Percentiles rank a stretch among this genome's conserved stretches.
phyloP scores from a whole-genome alignment of 1,140 invertebrate species.

The Euglossa dilemma region DNA sequence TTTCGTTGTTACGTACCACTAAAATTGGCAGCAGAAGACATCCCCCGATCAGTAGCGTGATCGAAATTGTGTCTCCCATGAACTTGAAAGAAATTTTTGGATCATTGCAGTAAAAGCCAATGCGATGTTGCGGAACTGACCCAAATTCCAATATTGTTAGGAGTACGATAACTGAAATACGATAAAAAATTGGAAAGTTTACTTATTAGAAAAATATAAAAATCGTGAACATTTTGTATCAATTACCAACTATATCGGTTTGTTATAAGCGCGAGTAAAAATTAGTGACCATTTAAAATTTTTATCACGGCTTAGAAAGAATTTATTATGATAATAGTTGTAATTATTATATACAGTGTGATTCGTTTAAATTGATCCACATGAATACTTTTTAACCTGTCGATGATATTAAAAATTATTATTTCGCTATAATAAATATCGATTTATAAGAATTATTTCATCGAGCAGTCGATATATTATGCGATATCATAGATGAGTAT shows the following conservation, averaged over 20 bases:
- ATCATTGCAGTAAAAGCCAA: constrained; percentile 86
- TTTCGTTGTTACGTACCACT: constrained; percentile 58
- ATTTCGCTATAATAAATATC: too few relatives aligned
- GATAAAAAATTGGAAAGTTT: not conserved
- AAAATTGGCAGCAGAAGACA: constrained; percentile 54
- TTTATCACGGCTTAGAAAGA: too few relatives aligned
- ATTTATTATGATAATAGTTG: too few relatives aligned
- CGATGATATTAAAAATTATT: too few relatives aligned
- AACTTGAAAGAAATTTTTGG: constrained; percentile 85
- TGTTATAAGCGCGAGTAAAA: too few relatives aligned
- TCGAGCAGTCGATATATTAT: not conserved
- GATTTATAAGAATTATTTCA: not conserved
- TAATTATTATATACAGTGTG: too few relatives aligned
- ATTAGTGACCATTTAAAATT: too few relatives aligned
- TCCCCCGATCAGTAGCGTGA: constrained; percentile 61
- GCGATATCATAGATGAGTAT: not conserved
- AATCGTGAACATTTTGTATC: not conserved
- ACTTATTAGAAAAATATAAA: not conserved
- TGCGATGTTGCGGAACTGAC: constrained; percentile 80
- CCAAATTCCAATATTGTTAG: constrained; percentile 82
- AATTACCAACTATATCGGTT: too few relatives aligned
- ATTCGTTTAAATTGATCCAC: too few relatives aligned
- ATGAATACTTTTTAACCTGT: too few relatives aligned
- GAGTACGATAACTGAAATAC: constrained; percentile 78
- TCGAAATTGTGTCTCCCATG: constrained; percentile 84